Conservation (phyloP, 2,113 vertebrate species). For the Saiga tatarica region DNA sequence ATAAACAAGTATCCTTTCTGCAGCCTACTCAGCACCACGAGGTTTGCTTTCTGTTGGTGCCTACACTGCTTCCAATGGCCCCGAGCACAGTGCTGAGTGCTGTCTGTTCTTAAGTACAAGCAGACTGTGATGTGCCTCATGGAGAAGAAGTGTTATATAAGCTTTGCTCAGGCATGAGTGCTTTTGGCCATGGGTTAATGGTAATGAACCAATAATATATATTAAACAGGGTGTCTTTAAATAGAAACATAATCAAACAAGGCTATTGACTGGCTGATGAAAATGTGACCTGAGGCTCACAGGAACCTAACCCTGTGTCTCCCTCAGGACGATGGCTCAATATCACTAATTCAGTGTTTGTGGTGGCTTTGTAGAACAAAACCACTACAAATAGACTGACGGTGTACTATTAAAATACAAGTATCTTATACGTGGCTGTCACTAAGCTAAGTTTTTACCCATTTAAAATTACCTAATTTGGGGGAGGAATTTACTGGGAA, state of each 20-base stretch:
- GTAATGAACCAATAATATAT: background rate
- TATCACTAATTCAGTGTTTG: background rate
- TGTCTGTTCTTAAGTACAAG: background rate
- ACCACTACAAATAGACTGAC: background rate
- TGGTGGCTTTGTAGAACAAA: background rate
- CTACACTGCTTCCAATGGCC: background rate
- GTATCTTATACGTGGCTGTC: background rate
- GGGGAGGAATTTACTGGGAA: background rate
- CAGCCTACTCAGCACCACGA: background rate
- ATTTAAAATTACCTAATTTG: background rate
- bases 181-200: background rate
- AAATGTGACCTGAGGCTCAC: background rate
- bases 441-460: background rate
- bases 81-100: background rate
- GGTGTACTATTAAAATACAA: background rate
- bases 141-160: background rate
- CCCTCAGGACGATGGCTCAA: background rate
- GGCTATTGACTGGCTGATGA: background rate
- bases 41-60: background rate
- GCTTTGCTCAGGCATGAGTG: background rate
- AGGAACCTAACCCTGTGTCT: background rate
- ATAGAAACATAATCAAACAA: slow-evolving; percentile 3
- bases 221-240: background rate
- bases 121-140: background rate
- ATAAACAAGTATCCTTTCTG: background rate